phyloP scores from a whole-genome alignment of 2,797 vertebrate genomes.

The Anisognathus igniventris region DNA sequence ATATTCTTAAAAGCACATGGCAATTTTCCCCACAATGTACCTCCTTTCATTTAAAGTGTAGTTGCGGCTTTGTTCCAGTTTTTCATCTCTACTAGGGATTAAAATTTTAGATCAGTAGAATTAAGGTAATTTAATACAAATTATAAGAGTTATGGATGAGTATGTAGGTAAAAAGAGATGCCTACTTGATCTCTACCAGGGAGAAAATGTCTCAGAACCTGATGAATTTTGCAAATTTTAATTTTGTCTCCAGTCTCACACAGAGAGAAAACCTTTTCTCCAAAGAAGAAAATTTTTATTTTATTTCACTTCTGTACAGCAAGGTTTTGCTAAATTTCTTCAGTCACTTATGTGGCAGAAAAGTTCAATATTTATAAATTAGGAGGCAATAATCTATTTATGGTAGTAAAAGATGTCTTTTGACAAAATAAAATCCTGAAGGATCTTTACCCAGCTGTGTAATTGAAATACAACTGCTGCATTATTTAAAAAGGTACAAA shows the following conservation, averaged over 20 bases:
- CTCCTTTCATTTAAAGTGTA: not conserved
- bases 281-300: not conserved
- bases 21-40: not conserved
- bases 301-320: not conserved
- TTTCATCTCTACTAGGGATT: not conserved
- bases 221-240: not conserved
- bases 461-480: not conserved
- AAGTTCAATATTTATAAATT: not conserved
- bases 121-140: not conserved
- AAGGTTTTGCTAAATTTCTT: not conserved
- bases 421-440: not conserved
- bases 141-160: not conserved
- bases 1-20: not conserved
- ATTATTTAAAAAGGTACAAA: not conserved
- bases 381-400: not conserved
- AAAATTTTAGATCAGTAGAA: not conserved
- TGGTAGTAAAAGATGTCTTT: not conserved
- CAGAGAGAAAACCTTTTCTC: not conserved
- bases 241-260: not conserved
- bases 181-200: not conserved
- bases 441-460: not conserved
- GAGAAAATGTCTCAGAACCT: not conserved
- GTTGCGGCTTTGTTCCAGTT: not conserved
- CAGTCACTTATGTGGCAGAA: not conserved
- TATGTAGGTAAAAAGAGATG: not conserved